A percentile compares a stretch with the other conserved stretches of the same genome.
Evolutionary conservation across 2,797 vertebrate species (phyloP).

Genomic region (Dermochelys coriacea): DNA sequence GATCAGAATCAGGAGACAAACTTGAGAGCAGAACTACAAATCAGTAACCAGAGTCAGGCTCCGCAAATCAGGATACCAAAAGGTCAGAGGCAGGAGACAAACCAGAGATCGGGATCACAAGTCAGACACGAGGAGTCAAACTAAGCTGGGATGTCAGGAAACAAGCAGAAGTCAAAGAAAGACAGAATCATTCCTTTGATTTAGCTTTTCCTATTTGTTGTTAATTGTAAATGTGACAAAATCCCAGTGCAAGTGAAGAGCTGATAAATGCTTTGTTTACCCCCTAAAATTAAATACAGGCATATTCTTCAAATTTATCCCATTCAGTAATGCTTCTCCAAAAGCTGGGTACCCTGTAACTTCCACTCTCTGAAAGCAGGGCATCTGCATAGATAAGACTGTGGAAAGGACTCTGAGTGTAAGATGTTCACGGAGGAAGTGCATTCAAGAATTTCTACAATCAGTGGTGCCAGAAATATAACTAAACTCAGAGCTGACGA

Average conservation of each 20-base stretch:
- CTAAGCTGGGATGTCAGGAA: background rate
- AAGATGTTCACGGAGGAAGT: slow-evolving; percentile 1
- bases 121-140: background rate
- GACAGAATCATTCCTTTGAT: rapidly evolving
- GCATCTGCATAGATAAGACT: background rate
- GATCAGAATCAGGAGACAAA: background rate
- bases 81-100: background rate
- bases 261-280: background rate
- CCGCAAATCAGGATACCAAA: background rate
- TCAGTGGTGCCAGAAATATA: slow-evolving; percentile 7
- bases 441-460: background rate
- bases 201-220: rapidly evolving
- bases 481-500: background rate
- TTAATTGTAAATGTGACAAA: background rate
- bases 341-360: background rate
- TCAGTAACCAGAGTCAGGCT: background rate
- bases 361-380: background rate
- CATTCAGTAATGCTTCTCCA: background rate
- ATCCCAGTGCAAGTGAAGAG: background rate
- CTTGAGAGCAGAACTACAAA: background rate
- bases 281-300: background rate
- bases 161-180: too few relatives aligned
- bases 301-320: background rate
- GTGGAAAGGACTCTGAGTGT: background rate
- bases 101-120: background rate